These are phyloP conservation scores for Drosophila busckii DNA, from an alignment of 1,140 invertebrate species.

Conservation along the genomic window DNA sequence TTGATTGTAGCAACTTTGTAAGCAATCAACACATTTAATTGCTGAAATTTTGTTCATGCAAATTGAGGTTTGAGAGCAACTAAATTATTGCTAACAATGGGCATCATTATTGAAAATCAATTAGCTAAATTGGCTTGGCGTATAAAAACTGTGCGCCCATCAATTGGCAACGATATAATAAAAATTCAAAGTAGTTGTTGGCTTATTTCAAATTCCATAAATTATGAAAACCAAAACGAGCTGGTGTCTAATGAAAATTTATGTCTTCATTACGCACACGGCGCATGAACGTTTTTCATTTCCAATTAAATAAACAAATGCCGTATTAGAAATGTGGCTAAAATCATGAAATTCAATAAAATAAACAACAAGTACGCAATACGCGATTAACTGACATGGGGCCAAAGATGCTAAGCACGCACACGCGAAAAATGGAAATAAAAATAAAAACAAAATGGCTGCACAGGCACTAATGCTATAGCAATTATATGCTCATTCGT, in stretches of 20 bases:
- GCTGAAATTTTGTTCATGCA: too few species aligned
- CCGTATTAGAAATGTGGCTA: constrained; percentile 54
- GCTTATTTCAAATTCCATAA: constrained; percentile 70
- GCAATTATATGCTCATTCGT: constrained; percentile 17
- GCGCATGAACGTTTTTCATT: constrained; percentile 44
- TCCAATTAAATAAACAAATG: constrained; percentile 42
- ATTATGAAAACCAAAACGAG: constrained; percentile 54
- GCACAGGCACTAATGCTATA: neutral
- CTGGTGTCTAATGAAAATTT: constrained; percentile 60
- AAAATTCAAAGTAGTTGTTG: constrained; percentile 10
- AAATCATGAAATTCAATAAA: constrained; percentile 75
- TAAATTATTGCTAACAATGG: constrained; percentile 30
- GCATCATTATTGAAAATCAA: constrained; percentile 27
- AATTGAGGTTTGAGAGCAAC: constrained; percentile 4
- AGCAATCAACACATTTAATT: constrained; percentile 37
- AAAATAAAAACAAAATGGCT: constrained; percentile 24
- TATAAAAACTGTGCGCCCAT: constrained; percentile 18
- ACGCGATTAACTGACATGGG: constrained; percentile 45
- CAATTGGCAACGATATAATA: constrained; percentile 19
- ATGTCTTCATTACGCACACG: constrained; percentile 60
- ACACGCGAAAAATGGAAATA: neutral
- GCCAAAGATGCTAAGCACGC: constrained; percentile 36
- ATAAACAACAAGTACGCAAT: constrained; percentile 55
- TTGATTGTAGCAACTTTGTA: too few species aligned
- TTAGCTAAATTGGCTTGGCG: constrained; percentile 18